phyloP scores from a whole-genome alignment of 2,113 vertebrate species.

The Balaeniceps rex region DNA sequence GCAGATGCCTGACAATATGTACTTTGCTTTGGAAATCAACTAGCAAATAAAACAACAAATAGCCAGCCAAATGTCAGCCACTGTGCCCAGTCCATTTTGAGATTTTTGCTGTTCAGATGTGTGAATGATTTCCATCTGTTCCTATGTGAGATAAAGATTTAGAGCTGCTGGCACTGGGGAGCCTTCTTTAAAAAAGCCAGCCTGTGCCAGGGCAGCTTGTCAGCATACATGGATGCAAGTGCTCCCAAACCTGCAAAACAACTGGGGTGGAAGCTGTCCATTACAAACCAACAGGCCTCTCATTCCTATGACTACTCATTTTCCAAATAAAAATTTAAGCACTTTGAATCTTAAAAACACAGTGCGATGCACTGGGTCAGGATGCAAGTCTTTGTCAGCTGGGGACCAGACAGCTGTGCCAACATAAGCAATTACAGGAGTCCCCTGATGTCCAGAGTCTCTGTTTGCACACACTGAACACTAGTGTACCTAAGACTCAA shows the following conservation, averaged over 20 bases:
- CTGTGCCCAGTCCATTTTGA: neutral
- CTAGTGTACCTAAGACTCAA: neutral
- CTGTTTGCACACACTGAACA: neutral
- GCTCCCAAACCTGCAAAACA: neutral
- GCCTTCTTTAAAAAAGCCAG: neutral
- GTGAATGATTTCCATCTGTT: conserved; percentile 57
- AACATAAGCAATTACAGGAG: neutral
- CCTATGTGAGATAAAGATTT: conserved; percentile 1
- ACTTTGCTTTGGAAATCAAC: conserved; percentile 24
- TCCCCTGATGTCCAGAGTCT: rapidly evolving
- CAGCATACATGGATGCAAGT: neutral
- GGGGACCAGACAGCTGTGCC: neutral
- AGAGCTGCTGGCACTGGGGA: neutral
- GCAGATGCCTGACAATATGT: conserved; percentile 34
- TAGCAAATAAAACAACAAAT: conserved; percentile 4
- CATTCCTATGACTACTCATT: neutral
- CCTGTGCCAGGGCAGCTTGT: neutral
- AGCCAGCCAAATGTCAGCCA: conserved; percentile 26
- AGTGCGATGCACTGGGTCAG: neutral
- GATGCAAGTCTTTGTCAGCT: neutral
- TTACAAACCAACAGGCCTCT: neutral
- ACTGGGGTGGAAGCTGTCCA: neutral
- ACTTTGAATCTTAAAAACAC: neutral
- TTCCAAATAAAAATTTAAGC: neutral
- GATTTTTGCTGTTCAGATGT: conserved; percentile 28